phyloP scores from a whole-genome alignment of 2,888 invertebrate species.

The Amblyteles armatorius region DNA sequence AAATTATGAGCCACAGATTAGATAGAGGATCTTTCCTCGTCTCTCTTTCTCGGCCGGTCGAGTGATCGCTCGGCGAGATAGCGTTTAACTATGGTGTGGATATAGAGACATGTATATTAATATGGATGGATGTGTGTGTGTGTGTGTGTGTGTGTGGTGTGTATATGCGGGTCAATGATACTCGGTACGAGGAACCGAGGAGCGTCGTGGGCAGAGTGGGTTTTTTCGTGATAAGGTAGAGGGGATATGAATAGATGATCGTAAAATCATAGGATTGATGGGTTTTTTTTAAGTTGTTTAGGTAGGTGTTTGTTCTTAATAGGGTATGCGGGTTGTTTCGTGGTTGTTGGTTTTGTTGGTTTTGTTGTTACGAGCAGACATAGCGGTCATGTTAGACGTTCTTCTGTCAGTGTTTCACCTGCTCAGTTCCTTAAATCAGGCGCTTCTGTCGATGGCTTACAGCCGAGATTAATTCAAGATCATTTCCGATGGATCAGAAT shows the following conservation, averaged over 20 bases:
- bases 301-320: background rate
- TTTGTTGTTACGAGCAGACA: no score
- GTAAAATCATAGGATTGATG: background rate
- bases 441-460: no score
- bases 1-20: slow-evolving; percentile 56
- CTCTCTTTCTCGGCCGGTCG: slow-evolving; percentile 1
- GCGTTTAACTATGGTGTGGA: slow-evolving; percentile 26
- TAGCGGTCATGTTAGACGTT: no score
- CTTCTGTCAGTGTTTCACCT: no score
- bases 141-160: background rate
- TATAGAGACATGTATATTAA: background rate
- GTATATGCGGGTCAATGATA: slow-evolving; percentile 57
- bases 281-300: background rate
- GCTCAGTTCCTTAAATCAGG: no score
- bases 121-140: no score
- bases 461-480: no score
- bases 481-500: no score
- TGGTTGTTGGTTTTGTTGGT: no score
- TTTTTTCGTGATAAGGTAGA: slow-evolving; percentile 29
- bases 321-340: no score
- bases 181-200: slow-evolving; percentile 33
- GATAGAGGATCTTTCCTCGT: slow-evolving; percentile 53
- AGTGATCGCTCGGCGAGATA: slow-evolving; percentile 48
- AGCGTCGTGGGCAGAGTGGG: slow-evolving; percentile 40
- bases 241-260: slow-evolving; percentile 16